These are phyloP conservation scores for Phataginus tricuspis DNA, from an alignment of 2,797 vertebrate genomes.

Conservation along the genomic window DNA sequence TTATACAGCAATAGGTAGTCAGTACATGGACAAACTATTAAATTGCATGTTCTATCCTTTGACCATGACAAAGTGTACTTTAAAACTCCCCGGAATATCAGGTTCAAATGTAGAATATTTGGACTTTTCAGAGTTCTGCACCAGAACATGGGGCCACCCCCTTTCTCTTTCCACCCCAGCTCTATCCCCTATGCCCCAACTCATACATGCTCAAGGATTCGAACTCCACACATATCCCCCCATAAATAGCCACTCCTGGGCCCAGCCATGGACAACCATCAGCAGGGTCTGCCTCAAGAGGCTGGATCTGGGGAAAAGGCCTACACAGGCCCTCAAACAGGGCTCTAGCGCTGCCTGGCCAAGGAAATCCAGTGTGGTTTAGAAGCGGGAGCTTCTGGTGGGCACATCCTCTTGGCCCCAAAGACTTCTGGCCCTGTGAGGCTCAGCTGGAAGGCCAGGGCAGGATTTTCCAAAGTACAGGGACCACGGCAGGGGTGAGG, in stretches of 20 bases:
- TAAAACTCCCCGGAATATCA: not conserved
- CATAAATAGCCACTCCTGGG: too few relatives aligned
- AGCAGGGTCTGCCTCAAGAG: fast-evolving
- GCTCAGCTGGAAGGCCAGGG: not conserved
- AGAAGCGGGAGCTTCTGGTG: too few relatives aligned
- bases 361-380: not conserved
- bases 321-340: not conserved
- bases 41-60: not conserved
- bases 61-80: not conserved
- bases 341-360: not conserved
- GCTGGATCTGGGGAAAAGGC: not conserved
- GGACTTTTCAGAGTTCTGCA: not conserved
- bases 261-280: not conserved
- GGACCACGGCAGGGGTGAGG: not conserved
- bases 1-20: not conserved
- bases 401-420: too few relatives aligned
- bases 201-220: fast-evolving
- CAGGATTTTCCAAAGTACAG: not conserved
- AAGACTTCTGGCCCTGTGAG: not conserved
- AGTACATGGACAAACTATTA: not conserved
- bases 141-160: not conserved
- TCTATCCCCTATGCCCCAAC: not conserved
- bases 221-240: not conserved
- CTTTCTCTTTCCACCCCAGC: not conserved
- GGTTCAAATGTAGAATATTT: not conserved